phyloP scores from a whole-genome alignment of 2,888 invertebrate species.

The Ischnura elegans region DNA sequence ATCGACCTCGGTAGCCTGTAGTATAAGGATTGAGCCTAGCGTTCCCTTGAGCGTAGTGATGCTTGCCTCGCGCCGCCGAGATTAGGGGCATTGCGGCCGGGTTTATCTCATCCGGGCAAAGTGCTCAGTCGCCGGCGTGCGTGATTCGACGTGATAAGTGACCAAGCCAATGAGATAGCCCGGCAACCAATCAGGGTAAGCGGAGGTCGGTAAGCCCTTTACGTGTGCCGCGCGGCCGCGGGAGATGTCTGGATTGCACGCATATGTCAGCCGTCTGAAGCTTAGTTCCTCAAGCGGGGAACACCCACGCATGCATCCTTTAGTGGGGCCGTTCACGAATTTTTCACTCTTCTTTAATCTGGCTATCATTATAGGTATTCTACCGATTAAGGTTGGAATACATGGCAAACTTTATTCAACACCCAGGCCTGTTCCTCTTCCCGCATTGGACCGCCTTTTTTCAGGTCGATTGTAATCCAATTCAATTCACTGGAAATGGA shows the following conservation, averaged over 20 bases:
- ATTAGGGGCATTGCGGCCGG: background rate
- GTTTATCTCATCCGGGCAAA: background rate
- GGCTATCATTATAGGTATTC: too few relatives aligned
- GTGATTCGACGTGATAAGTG: slow-evolving; percentile 31
- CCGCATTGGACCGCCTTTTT: too few relatives aligned
- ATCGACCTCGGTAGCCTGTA: background rate
- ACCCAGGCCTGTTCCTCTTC: too few relatives aligned
- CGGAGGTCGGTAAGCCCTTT: background rate
- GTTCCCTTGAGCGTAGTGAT: background rate
- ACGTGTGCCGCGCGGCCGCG: background rate
- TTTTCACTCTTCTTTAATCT: too few relatives aligned
- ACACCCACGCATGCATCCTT: background rate
- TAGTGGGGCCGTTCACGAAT: too few relatives aligned
- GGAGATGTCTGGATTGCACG: background rate
- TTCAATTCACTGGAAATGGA: too few relatives aligned
- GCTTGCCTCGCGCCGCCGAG: background rate
- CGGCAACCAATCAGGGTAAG: background rate
- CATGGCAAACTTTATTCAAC: too few relatives aligned
- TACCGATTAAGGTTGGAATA: too few relatives aligned
- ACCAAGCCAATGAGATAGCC: background rate
- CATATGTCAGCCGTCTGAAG: background rate
- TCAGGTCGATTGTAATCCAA: too few relatives aligned
- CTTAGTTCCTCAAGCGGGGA: too few relatives aligned
- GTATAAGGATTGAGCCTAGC: background rate
- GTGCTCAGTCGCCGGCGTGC: background rate